Evolutionary conservation across 2,113 vertebrate genomes (phyloP).

Genomic region (Silurus glanis): DNA sequence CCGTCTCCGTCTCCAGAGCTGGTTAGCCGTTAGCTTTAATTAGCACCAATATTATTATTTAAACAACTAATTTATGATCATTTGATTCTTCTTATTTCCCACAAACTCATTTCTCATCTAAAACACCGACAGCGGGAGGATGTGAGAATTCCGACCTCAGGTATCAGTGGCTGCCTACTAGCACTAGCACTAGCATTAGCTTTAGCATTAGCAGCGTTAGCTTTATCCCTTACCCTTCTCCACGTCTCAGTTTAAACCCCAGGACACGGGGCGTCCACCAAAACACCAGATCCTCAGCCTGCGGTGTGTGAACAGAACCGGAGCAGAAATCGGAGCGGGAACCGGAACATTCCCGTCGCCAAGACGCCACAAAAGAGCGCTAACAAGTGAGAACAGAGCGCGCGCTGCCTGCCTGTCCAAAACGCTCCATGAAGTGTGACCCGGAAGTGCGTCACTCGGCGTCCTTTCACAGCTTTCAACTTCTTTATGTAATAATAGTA

Average conservation of each 20-base stretch:
- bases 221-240: slow-evolving; percentile 6
- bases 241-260: not conserved
- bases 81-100: not conserved
- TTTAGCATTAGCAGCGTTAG: not conserved
- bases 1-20: not conserved
- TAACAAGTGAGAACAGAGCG: not conserved
- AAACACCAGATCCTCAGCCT: slow-evolving; percentile 26
- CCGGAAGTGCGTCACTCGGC: not conserved
- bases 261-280: slow-evolving; percentile 31
- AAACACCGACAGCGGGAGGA: too few species aligned
- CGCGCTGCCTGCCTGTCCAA: not conserved
- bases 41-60: not conserved
- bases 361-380: not conserved
- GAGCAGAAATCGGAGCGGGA: too few species aligned
- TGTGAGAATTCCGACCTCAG: not conserved
- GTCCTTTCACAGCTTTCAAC: not conserved
- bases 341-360: not conserved
- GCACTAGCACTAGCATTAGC: not conserved
- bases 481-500: too few species aligned
- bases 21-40: not conserved
- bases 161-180: not conserved
- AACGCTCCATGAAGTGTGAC: not conserved
- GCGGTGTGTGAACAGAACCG: not conserved
- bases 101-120: not conserved
- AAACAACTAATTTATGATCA: too few species aligned